Conservation (phyloP, 2,797 vertebrate genomes). For the Melanotaenia nigrans region DNA sequence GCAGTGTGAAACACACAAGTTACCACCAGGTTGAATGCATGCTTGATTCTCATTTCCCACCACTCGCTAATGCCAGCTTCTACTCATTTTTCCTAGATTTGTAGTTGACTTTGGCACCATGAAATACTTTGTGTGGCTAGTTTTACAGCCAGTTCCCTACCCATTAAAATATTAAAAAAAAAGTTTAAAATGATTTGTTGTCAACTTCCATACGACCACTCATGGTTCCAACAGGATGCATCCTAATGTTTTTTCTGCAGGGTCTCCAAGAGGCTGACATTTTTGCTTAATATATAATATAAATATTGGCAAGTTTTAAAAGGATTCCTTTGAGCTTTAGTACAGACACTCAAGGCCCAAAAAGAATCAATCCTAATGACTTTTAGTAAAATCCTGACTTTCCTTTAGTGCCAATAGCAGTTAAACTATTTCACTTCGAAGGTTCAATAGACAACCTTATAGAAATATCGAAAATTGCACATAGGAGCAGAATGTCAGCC, state of each 20-base stretch:
- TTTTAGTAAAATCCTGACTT: background rate
- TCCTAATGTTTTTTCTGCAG: background rate
- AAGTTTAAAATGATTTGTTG: background rate
- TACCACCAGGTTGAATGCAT: background rate
- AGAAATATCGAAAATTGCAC: no score
- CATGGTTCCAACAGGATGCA: background rate
- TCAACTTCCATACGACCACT: background rate
- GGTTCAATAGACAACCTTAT: background rate
- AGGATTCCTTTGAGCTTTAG: background rate
- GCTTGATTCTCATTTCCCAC: background rate
- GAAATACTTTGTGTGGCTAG: background rate
- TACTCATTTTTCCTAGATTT: background rate
- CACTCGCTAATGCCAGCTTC: background rate
- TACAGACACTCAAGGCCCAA: background rate
- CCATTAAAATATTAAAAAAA: background rate
- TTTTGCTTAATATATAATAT: background rate
- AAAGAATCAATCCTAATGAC: background rate
- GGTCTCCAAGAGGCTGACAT: background rate
- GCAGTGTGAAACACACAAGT: background rate
- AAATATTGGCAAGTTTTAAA: background rate
- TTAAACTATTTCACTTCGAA: background rate
- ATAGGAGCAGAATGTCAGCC: background rate
- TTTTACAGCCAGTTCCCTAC: background rate
- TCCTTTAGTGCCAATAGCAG: background rate
- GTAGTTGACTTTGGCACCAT: background rate